These are phyloP conservation scores for Hapalemur alaotrensis DNA, from an alignment of 2,797 vertebrate species.

Conservation along the genomic window DNA sequence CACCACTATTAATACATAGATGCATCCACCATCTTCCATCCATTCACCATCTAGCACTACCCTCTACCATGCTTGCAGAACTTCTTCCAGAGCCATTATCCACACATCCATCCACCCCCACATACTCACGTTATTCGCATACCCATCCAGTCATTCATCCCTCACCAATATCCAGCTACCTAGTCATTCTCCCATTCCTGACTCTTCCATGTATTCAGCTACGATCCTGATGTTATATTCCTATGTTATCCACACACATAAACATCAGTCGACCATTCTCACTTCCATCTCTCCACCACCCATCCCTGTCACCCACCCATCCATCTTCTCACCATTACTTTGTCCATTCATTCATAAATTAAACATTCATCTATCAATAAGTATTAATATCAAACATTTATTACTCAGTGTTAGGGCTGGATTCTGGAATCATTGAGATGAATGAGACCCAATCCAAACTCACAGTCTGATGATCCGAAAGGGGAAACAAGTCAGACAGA, in stretches of 20 bases:
- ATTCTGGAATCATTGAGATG: neutral
- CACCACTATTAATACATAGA: neutral
- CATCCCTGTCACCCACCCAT: neutral
- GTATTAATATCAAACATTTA: neutral
- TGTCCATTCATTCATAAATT: neutral
- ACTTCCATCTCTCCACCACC: neutral
- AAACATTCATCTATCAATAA: neutral
- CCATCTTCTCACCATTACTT: neutral
- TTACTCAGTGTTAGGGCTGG: neutral
- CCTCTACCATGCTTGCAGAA: neutral
- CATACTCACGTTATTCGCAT: neutral
- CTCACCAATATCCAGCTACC: too few species aligned
- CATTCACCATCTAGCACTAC: too few species aligned
- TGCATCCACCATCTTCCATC: neutral
- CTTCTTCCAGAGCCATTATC: too few species aligned
- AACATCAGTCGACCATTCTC: neutral
- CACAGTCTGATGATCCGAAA: neutral
- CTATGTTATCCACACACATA: too few species aligned
- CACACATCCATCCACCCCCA: rapidly evolving
- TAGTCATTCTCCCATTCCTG: neutral
- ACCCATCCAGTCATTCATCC: neutral
- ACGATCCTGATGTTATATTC: neutral
- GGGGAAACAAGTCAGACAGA: neutral
- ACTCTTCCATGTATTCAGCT: neutral
- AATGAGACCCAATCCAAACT: neutral